These are phyloP conservation scores for Turnix velox DNA, from an alignment of 2,113 vertebrate species.

Conservation along the genomic window DNA sequence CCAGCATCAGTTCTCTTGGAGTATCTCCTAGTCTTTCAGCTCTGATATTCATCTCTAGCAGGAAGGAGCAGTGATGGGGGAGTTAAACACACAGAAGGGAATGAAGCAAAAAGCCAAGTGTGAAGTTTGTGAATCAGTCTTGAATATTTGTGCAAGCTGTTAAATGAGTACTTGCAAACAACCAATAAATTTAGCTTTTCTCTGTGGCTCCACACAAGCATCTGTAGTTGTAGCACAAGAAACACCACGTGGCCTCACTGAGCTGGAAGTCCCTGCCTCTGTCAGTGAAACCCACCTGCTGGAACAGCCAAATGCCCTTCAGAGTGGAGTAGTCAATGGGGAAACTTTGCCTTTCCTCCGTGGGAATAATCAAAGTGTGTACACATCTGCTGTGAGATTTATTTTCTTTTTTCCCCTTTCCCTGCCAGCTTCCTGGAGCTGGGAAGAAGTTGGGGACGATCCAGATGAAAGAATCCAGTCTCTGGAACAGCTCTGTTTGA, in stretches of 20 bases:
- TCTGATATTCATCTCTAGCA: background rate
- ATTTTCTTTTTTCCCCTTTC: no score
- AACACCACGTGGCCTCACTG: background rate
- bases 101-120: background rate
- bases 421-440: background rate
- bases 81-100: background rate
- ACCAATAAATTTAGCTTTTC: background rate
- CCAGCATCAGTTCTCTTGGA: rapidly evolving
- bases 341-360: background rate
- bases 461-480: background rate
- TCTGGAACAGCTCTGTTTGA: background rate
- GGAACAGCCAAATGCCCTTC: rapidly evolving
- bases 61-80: background rate
- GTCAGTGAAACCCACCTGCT: background rate
- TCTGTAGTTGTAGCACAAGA: background rate
- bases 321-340: rapidly evolving
- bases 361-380: rapidly evolving
- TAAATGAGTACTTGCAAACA: background rate
- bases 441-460: background rate
- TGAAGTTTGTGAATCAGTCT: background rate
- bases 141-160: background rate
- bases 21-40: rapidly evolving
- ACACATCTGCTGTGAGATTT: background rate
- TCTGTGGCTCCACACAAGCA: background rate
- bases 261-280: background rate